Percentiles rank a stretch among this genome's conserved stretches.
phyloP scores from a whole-genome alignment of 2,888 invertebrate species.

The Ctenicera cuprea region DNA sequence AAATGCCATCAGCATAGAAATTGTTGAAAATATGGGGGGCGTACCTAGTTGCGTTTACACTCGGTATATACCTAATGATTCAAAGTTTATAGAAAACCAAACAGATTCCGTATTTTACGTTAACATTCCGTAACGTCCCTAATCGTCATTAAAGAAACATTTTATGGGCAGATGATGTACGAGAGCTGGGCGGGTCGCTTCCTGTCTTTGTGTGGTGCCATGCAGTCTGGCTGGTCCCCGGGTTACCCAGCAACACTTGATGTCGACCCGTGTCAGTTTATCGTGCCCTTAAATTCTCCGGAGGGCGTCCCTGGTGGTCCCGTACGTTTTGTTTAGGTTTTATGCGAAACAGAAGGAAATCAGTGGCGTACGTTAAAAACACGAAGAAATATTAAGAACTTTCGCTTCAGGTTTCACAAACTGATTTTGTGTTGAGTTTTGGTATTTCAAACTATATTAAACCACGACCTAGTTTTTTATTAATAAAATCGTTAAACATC shows the following conservation, averaged over 20 bases:
- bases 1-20: too few relatives aligned
- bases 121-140: slow-evolving; percentile 15
- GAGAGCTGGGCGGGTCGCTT: slow-evolving; percentile 67
- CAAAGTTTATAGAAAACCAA: too few relatives aligned
- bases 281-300: slow-evolving; percentile 48
- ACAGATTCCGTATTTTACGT: slow-evolving; percentile 2
- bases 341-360: slow-evolving; percentile 43
- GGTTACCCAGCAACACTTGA: slow-evolving; percentile 54
- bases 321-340: slow-evolving; percentile 33
- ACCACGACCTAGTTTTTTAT: too few relatives aligned
- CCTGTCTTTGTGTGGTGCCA: slow-evolving; percentile 70
- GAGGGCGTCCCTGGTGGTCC: slow-evolving; percentile 55
- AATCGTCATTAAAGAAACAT: slow-evolving; percentile 33
- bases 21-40: too few relatives aligned
- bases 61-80: too few relatives aligned
- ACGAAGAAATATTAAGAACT: background rate
- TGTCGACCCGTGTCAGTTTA: slow-evolving; percentile 57
- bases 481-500: too few relatives aligned
- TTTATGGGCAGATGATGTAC: slow-evolving; percentile 64
- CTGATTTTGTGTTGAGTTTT: too few relatives aligned
- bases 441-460: too few relatives aligned
- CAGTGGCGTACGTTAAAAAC: slow-evolving; percentile 41
- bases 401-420: background rate
- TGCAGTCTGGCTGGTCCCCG: slow-evolving; percentile 64
- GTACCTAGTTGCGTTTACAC: too few relatives aligned